Percentiles rank a stretch among this genome's conserved stretches.
These are phyloP conservation scores for Netelia virgata DNA, from an alignment of 2,888 invertebrate species.

Conservation along the genomic window DNA sequence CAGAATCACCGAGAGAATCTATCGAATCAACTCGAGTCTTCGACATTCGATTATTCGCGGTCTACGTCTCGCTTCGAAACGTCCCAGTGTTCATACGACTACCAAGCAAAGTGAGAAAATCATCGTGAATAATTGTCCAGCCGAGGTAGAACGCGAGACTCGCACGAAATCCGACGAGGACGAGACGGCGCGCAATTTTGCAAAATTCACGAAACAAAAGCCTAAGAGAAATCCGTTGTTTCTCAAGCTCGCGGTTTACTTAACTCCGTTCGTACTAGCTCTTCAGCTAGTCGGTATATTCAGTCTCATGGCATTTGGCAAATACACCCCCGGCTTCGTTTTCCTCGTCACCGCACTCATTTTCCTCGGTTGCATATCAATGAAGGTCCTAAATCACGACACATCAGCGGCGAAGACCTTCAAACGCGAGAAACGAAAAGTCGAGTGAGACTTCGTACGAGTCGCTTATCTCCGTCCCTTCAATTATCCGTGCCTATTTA, in stretches of 20 bases:
- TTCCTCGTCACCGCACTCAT: conserved; percentile 80
- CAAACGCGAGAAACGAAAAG: conserved; percentile 77
- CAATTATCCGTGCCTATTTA: background rate
- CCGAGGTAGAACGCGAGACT: background rate
- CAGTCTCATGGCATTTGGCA: conserved; percentile 77
- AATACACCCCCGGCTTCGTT: conserved; percentile 82
- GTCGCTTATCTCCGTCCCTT: conserved; percentile 19
- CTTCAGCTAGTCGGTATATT: conserved; percentile 78
- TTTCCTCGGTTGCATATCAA: conserved; percentile 79
- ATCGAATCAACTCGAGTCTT: conserved; percentile 76
- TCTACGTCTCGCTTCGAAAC: conserved; percentile 23
- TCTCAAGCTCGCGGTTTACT: conserved; percentile 78
- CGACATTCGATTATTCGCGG: conserved; percentile 68
- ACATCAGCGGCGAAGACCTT: conserved; percentile 62
- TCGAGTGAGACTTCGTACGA: conserved; percentile 69
- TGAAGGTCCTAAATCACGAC: conserved; percentile 79
- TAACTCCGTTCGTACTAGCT: conserved; percentile 77
- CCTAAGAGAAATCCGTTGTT: conserved; percentile 74
- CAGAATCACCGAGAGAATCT: conserved; percentile 73
- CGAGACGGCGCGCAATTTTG: conserved; percentile 65
- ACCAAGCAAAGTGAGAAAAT: background rate
- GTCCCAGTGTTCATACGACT: background rate
- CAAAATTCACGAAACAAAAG: conserved; percentile 70
- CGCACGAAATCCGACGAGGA: background rate
- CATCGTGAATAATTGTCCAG: background rate